phyloP scores from a whole-genome alignment of 2,797 vertebrate species.

The Gallinago nigripennis region DNA sequence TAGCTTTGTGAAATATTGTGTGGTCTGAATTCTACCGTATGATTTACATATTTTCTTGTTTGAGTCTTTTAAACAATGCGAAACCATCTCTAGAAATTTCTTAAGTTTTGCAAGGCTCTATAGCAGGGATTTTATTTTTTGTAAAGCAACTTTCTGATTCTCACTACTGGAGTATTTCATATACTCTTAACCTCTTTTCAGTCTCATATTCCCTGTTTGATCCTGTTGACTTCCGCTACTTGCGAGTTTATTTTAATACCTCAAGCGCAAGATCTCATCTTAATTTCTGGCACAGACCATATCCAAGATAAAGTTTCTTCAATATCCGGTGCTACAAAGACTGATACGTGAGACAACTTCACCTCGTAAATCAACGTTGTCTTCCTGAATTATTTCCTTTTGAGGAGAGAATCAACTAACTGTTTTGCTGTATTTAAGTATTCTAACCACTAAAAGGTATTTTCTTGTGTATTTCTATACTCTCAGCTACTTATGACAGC shows the following conservation, averaged over 20 bases:
- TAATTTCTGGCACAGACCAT: not conserved
- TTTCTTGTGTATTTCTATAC: not conserved
- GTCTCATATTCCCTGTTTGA: not conserved
- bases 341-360: not conserved
- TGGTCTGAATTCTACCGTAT: not conserved
- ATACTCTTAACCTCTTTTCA: not conserved
- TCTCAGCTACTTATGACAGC: not conserved
- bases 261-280: not conserved
- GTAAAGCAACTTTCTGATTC: not conserved
- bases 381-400: not conserved
- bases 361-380: not conserved
- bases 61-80: not conserved
- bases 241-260: conserved; percentile 21
- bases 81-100: not conserved
- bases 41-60: accelerated
- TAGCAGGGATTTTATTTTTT: not conserved
- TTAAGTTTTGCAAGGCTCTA: not conserved
- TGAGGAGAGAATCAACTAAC: not conserved
- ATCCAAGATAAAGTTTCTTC: conserved; percentile 17
- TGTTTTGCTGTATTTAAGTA: not conserved
- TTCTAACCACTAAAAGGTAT: not conserved
- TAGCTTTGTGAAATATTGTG: not conserved
- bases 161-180: not conserved
- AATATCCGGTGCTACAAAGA: not conserved
- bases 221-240: not conserved